These are phyloP conservation scores for Hyphantria cunea DNA, from an alignment of 1,140 invertebrate species.

Conservation along the genomic window DNA sequence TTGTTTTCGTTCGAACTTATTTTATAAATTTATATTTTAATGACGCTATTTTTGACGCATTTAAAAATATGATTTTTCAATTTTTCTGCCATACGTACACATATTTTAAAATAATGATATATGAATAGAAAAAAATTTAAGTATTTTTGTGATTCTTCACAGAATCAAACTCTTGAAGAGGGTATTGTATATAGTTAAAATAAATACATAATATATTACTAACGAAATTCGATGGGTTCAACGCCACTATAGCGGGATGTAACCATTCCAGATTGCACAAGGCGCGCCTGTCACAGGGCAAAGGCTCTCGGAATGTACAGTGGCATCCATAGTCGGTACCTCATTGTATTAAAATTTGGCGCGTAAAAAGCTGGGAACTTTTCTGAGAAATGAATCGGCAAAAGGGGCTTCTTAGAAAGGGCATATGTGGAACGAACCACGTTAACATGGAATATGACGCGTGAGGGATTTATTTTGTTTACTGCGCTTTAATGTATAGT, in stretches of 20 bases:
- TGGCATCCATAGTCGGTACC: conserved; percentile 44
- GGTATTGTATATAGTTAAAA: neutral
- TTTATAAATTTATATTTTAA: too few species aligned
- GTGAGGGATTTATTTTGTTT: conserved; percentile 13
- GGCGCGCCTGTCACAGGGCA: conserved; percentile 22
- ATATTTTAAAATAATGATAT: too few species aligned
- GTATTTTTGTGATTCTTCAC: too few species aligned
- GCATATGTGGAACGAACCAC: conserved; percentile 21
- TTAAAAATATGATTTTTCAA: too few species aligned
- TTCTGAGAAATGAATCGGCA: conserved; percentile 53
- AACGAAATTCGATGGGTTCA: conserved; percentile 37
- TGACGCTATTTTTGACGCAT: too few species aligned
- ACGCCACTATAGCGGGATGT: conserved; percentile 41
- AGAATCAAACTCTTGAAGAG: too few species aligned
- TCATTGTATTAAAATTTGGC: conserved; percentile 64
- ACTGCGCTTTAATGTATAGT: neutral
- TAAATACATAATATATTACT: neutral
- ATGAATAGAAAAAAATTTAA: too few species aligned
- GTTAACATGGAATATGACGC: conserved; percentile 14
- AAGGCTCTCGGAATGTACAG: conserved; percentile 40
- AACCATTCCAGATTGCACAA: conserved; percentile 49
- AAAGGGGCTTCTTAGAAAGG: conserved; percentile 50
- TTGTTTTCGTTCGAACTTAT: too few species aligned
- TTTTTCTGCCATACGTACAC: too few species aligned
- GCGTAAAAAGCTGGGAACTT: conserved; percentile 55